Evolutionary conservation across 2,113 vertebrate genomes (phyloP).

Genomic region (Myrmecobius fasciatus): DNA sequence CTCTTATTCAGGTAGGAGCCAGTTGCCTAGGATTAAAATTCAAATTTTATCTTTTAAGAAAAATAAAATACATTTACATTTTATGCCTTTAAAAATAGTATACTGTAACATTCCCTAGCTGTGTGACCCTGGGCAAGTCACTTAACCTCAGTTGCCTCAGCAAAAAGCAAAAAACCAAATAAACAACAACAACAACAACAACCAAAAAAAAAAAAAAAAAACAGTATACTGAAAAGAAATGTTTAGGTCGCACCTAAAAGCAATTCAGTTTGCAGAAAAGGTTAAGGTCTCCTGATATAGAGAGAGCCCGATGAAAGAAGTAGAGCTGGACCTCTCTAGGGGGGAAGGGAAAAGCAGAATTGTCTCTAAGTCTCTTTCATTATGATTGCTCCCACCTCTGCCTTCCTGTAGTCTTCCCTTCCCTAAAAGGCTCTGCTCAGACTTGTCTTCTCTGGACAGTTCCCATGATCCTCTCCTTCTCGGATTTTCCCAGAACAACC

Average conservation of each 20-base stretch:
- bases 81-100: background rate
- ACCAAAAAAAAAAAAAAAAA: too few species aligned
- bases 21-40: background rate
- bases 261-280: background rate
- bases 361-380: background rate
- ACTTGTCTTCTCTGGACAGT: background rate
- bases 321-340: background rate
- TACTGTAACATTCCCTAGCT: too few species aligned
- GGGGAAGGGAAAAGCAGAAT: background rate
- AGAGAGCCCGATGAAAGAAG: background rate
- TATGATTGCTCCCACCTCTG: background rate
- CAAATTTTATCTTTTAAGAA: too few species aligned
- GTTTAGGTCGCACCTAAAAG: background rate
- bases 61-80: background rate
- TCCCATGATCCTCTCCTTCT: background rate
- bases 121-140: too few species aligned
- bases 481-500: background rate
- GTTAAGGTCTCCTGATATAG: background rate
- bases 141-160: too few species aligned
- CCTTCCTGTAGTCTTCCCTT: background rate
- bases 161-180: too few species aligned
- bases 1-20: background rate
- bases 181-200: too few species aligned
- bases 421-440: background rate
- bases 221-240: background rate